Percentiles rank a stretch among this genome's conserved stretches.
These are phyloP conservation scores for Cyanistes caeruleus DNA, from an alignment of 2,113 vertebrate genomes.

Conservation along the genomic window DNA sequence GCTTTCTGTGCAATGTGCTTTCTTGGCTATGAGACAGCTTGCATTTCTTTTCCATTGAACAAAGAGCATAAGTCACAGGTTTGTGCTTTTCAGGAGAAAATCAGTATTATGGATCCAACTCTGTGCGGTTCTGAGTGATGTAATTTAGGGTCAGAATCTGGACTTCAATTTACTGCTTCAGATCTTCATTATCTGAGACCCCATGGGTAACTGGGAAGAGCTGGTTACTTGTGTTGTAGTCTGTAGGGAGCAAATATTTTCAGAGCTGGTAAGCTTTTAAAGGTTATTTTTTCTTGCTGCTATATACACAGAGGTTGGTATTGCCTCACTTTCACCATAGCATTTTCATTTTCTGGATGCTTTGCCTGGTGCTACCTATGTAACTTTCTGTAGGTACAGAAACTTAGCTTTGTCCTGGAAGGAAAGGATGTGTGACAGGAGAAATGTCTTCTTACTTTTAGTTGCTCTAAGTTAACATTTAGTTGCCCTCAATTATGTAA, in stretches of 20 bases:
- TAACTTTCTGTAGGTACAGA: not conserved
- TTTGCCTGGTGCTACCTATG: not conserved
- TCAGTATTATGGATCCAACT: not conserved
- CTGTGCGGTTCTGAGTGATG: not conserved
- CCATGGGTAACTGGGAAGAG: not conserved
- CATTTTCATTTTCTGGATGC: not conserved
- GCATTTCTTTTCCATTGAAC: not conserved
- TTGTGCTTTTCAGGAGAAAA: conserved; percentile 13
- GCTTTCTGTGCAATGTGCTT: not conserved
- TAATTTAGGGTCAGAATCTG: not conserved
- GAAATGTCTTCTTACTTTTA: not conserved
- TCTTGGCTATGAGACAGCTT: not conserved
- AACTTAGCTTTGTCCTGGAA: not conserved
- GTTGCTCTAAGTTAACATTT: not conserved
- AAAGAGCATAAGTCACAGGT: not conserved
- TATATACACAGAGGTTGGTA: not conserved
- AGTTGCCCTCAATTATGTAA: not conserved
- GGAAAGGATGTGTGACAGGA: not conserved
- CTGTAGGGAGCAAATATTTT: not conserved
- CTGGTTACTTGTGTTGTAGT: not conserved
- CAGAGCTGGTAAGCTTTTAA: not conserved
- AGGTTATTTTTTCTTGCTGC: not conserved
- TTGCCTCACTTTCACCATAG: not conserved
- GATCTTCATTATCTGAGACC: not conserved
- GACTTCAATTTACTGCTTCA: not conserved